These are phyloP conservation scores for Tor tambroides DNA, from an alignment of 2,113 vertebrate genomes.

Conservation along the genomic window DNA sequence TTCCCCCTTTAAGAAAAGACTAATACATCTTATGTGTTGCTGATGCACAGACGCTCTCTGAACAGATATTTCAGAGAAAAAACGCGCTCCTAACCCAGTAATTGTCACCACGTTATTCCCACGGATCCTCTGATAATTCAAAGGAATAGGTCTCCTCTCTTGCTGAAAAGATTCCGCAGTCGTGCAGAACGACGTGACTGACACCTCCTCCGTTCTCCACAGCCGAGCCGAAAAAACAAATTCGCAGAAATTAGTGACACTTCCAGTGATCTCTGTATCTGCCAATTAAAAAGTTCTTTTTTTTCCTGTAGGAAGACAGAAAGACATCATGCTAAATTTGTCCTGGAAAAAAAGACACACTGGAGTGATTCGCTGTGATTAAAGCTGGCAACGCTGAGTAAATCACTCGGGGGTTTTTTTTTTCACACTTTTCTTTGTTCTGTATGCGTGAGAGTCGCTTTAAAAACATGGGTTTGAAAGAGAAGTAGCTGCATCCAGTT, in stretches of 20 bases:
- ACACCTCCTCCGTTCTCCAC: slow-evolving; percentile 54
- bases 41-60: slow-evolving; percentile 65
- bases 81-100: slow-evolving; percentile 75
- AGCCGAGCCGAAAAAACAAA: slow-evolving; percentile 31
- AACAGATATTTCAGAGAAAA: slow-evolving; percentile 73
- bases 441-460: background rate
- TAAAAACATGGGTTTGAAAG: slow-evolving; percentile 14
- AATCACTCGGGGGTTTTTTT: slow-evolving; percentile 20
- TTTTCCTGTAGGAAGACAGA: slow-evolving; percentile 9
- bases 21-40: slow-evolving; percentile 56
- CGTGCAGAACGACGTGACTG: slow-evolving; percentile 52
- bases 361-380: slow-evolving; percentile 50
- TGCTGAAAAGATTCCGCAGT: slow-evolving; percentile 49
- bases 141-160: slow-evolving; percentile 51
- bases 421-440: slow-evolving; percentile 31
- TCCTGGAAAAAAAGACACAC: slow-evolving; percentile 17
- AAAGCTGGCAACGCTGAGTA: slow-evolving; percentile 36
- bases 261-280: slow-evolving; percentile 47
- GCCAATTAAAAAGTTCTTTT: slow-evolving; percentile 59
- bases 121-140: slow-evolving; percentile 54
- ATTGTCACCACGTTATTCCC: slow-evolving; percentile 70
- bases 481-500: background rate
- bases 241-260: slow-evolving; percentile 51
- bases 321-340: slow-evolving; percentile 40
- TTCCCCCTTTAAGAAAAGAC: slow-evolving; percentile 27